Evolutionary conservation across 2,113 vertebrate species (phyloP).

Genomic region (Anthoscopus minutus): DNA sequence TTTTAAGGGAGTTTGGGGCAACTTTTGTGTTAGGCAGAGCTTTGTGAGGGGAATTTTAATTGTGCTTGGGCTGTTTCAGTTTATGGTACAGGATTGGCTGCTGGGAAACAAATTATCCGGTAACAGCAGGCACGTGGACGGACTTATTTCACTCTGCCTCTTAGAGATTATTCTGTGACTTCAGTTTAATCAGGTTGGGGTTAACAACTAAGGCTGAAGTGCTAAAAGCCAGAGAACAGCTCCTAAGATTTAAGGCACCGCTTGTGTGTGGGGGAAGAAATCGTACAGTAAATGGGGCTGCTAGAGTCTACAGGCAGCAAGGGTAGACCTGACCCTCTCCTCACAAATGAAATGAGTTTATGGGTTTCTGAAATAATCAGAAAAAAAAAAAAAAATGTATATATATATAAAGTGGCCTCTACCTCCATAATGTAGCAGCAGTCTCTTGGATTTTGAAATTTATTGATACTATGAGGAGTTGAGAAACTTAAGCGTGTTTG

Average conservation of each 20-base stretch:
- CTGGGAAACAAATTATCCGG: background rate
- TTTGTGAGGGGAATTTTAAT: background rate
- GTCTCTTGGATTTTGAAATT: background rate
- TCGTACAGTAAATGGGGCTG: background rate
- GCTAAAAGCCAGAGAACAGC: background rate
- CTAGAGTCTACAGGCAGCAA: background rate
- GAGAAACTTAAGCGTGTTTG: background rate
- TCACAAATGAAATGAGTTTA: background rate
- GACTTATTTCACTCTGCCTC: background rate
- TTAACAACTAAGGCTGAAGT: background rate
- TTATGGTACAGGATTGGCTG: background rate
- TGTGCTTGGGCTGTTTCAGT: background rate
- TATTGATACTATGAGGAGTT: background rate
- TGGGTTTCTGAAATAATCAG: background rate
- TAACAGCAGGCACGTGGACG: background rate
- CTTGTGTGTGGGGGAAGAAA: background rate
- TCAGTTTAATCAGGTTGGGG: background rate
- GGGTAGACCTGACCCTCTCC: accelerated
- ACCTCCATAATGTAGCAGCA: background rate
- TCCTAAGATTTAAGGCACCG: background rate
- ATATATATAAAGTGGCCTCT: background rate
- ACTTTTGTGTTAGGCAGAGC: background rate
- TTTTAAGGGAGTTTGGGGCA: background rate
- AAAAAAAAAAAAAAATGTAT: too few relatives aligned
- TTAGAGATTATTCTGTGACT: background rate